phyloP scores from a whole-genome alignment of 2,888 invertebrate species.

The Caenorhabditis sinica region DNA sequence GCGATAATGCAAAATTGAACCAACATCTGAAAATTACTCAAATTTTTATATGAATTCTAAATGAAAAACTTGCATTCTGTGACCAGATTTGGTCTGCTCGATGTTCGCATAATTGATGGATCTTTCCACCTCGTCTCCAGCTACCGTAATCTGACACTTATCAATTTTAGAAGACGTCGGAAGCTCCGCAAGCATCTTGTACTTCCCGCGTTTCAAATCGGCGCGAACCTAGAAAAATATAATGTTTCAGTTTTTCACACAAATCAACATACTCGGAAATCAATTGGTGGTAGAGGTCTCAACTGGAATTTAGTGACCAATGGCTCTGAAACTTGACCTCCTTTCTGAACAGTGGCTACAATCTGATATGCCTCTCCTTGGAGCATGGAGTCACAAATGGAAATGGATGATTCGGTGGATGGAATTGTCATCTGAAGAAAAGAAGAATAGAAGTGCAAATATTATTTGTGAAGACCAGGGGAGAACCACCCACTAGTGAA shows the following conservation, averaged over 20 bases:
- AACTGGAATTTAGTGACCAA: slow-evolving; percentile 76
- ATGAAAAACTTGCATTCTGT: slow-evolving; percentile 46
- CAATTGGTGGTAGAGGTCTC: slow-evolving; percentile 78
- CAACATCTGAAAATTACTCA: slow-evolving; percentile 67
- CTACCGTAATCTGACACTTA: slow-evolving; percentile 75
- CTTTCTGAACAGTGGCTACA: slow-evolving; percentile 79
- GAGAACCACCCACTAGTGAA: slow-evolving; percentile 23
- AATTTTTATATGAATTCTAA: background rate
- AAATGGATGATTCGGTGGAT: slow-evolving; percentile 64
- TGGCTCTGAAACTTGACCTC: slow-evolving; percentile 75
- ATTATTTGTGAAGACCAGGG: slow-evolving; percentile 7
- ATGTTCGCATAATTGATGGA: slow-evolving; percentile 72
- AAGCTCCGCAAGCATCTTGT: slow-evolving; percentile 72
- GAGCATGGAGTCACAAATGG: slow-evolving; percentile 76
- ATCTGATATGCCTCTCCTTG: slow-evolving; percentile 78
- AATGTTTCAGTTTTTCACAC: background rate
- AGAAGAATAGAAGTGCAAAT: slow-evolving; percentile 16
- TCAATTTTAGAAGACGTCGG: slow-evolving; percentile 71
- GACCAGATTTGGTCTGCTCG: slow-evolving; percentile 70
- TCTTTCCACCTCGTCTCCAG: slow-evolving; percentile 73
- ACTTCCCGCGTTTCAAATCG: slow-evolving; percentile 79
- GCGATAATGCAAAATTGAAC: slow-evolving; percentile 70
- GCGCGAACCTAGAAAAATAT: slow-evolving; percentile 64
- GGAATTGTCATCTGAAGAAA: slow-evolving; percentile 61
- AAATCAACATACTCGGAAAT: slow-evolving; percentile 71